phyloP scores from a whole-genome alignment of 2,113 vertebrate genomes.

The Platysternon megacephalum region DNA sequence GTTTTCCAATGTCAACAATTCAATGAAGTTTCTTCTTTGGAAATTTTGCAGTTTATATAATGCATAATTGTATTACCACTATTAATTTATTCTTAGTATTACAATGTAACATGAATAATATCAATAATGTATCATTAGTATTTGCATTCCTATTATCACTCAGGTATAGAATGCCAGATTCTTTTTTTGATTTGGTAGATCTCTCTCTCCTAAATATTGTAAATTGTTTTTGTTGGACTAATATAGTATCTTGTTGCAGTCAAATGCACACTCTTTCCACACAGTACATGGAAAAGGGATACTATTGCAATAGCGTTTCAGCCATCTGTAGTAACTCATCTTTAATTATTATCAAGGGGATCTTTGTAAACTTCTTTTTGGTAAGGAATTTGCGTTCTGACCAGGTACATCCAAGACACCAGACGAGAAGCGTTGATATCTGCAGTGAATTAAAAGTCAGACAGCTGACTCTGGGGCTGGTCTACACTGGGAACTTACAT shows the following conservation, averaged over 20 bases:
- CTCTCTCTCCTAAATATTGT: background rate
- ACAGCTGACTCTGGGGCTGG: conserved; percentile 6
- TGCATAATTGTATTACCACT: background rate
- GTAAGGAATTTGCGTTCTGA: background rate
- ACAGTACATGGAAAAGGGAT: background rate
- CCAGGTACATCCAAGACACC: background rate
- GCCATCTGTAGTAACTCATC: background rate
- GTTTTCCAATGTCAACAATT: conserved; percentile 33
- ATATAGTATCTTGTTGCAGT: background rate
- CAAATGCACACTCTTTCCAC: background rate
- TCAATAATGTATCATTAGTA: background rate
- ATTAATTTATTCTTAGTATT: background rate
- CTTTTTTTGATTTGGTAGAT: background rate
- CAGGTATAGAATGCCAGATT: background rate
- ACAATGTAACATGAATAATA: background rate
- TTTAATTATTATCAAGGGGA: background rate
- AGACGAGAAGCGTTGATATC: background rate
- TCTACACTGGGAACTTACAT: too few species aligned
- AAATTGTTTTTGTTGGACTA: background rate
- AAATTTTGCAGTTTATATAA: background rate
- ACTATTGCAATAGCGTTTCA: background rate
- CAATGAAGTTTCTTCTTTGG: background rate
- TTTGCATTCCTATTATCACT: background rate
- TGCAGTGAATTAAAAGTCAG: conserved; percentile 39
- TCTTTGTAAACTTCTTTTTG: background rate